These are phyloP conservation scores for Falco naumanni DNA, from an alignment of 2,797 vertebrate genomes.

Conservation along the genomic window DNA sequence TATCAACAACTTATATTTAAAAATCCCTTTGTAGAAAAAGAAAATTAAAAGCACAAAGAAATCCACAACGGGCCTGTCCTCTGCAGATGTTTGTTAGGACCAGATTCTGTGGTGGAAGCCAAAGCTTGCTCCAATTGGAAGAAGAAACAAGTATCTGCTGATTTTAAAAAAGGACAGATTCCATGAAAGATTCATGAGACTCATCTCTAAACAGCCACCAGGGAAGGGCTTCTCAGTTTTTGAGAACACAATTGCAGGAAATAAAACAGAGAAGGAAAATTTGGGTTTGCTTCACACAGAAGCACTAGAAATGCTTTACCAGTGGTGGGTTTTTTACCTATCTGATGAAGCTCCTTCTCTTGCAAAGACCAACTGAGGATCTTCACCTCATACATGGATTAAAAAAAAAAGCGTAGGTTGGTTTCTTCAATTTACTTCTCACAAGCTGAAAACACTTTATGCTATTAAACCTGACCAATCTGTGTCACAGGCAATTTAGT, in stretches of 20 bases:
- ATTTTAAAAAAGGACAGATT: neutral
- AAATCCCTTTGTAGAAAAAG: neutral
- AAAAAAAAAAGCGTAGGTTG: neutral
- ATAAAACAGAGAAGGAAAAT: neutral
- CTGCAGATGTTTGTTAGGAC: neutral
- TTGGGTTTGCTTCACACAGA: neutral
- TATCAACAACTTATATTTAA: neutral
- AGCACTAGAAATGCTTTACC: neutral
- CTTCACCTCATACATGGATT: neutral
- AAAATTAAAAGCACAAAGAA: neutral
- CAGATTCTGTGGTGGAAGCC: neutral
- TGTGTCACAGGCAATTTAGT: slow-evolving; percentile 39
- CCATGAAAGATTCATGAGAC: neutral
- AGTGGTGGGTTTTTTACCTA: neutral
- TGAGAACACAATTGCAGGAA: neutral
- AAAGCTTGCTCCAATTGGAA: neutral
- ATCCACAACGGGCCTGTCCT: fast-evolving
- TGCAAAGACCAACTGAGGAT: neutral
- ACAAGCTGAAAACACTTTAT: neutral
- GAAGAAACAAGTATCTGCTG: neutral
- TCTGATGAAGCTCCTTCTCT: neutral
- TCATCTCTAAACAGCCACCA: neutral
- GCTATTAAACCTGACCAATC: slow-evolving; percentile 31
- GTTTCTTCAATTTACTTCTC: neutral
- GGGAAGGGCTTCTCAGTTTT: neutral